Base-by-base conservation (phyloP, 2,797 vertebrate species). In the Microctenopoma stevenorrisi region DNA sequence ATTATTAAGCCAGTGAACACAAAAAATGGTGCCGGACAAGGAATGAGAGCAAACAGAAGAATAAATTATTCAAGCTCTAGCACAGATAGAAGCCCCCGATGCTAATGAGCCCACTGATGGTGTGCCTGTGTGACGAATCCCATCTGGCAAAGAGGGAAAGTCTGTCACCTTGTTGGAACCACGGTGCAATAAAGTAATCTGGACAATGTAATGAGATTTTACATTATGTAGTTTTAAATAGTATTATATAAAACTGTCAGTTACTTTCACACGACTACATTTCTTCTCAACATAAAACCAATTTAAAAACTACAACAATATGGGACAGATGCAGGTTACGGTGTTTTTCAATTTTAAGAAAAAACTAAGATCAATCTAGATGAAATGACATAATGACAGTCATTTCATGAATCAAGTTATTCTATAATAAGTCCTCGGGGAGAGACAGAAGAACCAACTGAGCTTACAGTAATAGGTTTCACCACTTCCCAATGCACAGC, bases 41-140 rank as follows among this genome's bases (percentile, higher is more conserved):
- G 57, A 83, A 82, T 62, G 30, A 68, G 46, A 72, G 56, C 33
- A 80, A 71, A 74, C 14, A 46, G 72, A 74, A 64, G 38, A 77
- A 74, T 71, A 69, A 56, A 76, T 71, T 67, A 80, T 74, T 79
- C 60, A 82, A 51, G 69, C 70, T 54, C 58, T 52, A 62, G 61
- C 68, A 75, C 55, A 71, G 67, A 83, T 25, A 71, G 68, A 90
- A 90, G 84, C 83, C 89, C 89, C 68, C 62, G 81, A 89, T 90
- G 88, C 88, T 93, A 87, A 90, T 87, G 79, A 84, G 83, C 72
- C 76, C 49, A 35, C 50, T 62, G 68, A 78, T 7, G 53, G 12
- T 33, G 52, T 51, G 68, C 30, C 10, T 28, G 48, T 44, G 62
- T 37, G 67, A 74, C 49, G 69, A 58, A 67, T 72, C 56, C 33